Conservation (phyloP, 2,888 invertebrate species). For the Fragum sueziense region DNA sequence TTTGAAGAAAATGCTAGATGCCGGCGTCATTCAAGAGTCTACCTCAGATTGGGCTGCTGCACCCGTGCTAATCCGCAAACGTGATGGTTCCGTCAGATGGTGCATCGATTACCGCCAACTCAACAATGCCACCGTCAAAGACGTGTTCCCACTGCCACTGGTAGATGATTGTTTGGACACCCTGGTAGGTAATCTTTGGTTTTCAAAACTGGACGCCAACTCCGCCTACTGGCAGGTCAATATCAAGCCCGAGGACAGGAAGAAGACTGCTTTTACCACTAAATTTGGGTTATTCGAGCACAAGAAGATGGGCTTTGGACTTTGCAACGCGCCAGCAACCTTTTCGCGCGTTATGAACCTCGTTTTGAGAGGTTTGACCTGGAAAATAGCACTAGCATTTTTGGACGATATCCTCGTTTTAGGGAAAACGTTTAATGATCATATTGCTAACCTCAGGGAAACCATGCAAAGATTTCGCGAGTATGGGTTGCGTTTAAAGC, state of each 20-base stretch:
- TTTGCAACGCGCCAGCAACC: slow-evolving; percentile 59
- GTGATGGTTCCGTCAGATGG: not conserved
- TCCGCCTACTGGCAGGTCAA: slow-evolving; percentile 5
- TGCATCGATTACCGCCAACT: slow-evolving; percentile 31
- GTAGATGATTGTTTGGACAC: slow-evolving; percentile 45
- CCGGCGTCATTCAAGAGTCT: slow-evolving; percentile 44
- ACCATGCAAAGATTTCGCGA: slow-evolving; percentile 40
- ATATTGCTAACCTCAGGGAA: slow-evolving; percentile 28
- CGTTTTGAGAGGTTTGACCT: slow-evolving; percentile 45
- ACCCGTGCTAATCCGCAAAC: not conserved
- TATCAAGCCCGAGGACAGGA: slow-evolving; percentile 28
- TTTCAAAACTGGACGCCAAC: slow-evolving; percentile 47
- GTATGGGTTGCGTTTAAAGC: slow-evolving; percentile 46
- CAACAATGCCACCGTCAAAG: slow-evolving; percentile 37
- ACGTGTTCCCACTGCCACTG: slow-evolving; percentile 41
- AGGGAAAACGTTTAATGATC: slow-evolving; percentile 38
- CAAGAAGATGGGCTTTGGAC: slow-evolving; percentile 21
- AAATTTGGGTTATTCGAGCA: slow-evolving; percentile 57
- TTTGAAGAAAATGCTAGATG: slow-evolving; percentile 21
- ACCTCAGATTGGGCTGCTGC: slow-evolving; percentile 37
- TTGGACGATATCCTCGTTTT: slow-evolving; percentile 61
- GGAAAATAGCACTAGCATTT: slow-evolving; percentile 54
- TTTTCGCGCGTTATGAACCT: slow-evolving; percentile 43
- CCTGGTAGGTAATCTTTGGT: slow-evolving; percentile 36
- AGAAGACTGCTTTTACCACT: slow-evolving; percentile 59